These are phyloP conservation scores for Epizoanthus ramosus DNA, from an alignment of 92 coral and sea anemone genomes.

Conservation along the genomic window DNA sequence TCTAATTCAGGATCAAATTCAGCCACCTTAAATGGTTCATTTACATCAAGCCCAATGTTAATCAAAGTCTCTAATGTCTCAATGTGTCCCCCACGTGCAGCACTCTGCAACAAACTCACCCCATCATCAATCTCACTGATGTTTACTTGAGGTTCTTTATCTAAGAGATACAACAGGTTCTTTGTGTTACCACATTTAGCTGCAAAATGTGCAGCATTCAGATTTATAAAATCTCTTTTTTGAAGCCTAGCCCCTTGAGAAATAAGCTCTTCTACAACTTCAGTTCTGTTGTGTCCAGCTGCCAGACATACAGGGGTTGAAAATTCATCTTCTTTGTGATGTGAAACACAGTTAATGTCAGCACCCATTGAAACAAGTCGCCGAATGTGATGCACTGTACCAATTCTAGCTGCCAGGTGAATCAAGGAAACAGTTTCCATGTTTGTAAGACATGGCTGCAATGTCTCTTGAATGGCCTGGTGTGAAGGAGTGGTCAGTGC, in stretches of 20 bases:
- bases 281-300: slow-evolving; percentile 8
- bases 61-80: slow-evolving; percentile 2
- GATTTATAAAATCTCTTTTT: neutral
- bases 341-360: no score
- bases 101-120: neutral
- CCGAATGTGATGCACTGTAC: no score
- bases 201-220: slow-evolving; percentile 26
- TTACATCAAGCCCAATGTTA: neutral
- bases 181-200: neutral
- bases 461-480: no score
- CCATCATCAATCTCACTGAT: neutral
- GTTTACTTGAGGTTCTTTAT: neutral
- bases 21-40: neutral
- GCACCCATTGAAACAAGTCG: no score
- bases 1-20: neutral
- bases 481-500: no score
- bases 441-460: no score
- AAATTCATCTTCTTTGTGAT: neutral
- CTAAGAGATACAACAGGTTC: neutral
- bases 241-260: neutral
- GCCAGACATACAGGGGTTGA: slow-evolving; percentile 11
- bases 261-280: neutral
- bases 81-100: neutral
- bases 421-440: no score
- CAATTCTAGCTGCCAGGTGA: no score